A percentile compares a stretch with the other conserved stretches of the same genome.
Conservation (phyloP, 2,113 vertebrate genomes). For the Xenotilapia flavipinnis region DNA sequence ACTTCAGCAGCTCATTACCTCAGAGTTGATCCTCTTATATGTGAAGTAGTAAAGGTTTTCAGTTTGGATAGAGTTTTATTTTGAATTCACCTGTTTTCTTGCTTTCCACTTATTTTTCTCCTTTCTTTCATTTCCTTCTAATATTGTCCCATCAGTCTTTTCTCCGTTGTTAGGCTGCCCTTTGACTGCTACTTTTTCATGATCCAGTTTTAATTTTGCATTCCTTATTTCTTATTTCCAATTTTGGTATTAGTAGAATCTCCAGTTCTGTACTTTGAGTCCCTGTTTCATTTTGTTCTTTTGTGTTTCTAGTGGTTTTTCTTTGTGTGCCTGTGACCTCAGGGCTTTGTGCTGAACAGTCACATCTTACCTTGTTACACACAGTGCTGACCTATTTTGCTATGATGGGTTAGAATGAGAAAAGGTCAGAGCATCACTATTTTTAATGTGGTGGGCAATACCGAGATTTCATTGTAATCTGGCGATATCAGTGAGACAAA, state of each 20-base stretch:
- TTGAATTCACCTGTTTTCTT: neutral
- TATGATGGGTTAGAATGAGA: neutral
- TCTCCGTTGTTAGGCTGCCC: rapidly evolving
- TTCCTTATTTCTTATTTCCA: neutral
- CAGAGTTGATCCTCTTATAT: neutral
- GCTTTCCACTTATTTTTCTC: neutral
- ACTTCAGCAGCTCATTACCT: neutral
- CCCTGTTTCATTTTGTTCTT: neutral
- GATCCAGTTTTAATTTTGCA: neutral
- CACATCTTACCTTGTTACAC: neutral
- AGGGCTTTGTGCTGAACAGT: neutral
- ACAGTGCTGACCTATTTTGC: neutral
- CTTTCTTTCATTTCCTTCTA: neutral
- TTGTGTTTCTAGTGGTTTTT: neutral
- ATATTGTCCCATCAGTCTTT: neutral
- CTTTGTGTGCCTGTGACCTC: neutral
- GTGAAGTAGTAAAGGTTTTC: neutral
- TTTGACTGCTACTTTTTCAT: neutral
- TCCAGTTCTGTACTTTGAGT: neutral
- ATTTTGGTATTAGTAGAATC: neutral
- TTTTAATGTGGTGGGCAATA: neutral
- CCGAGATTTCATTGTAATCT: neutral
- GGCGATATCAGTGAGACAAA: neutral
- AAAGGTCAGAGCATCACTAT: neutral
- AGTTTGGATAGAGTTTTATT: neutral